Conservation (phyloP, 2,797 vertebrate species). For the Ptychobarbus kaznakovi region DNA sequence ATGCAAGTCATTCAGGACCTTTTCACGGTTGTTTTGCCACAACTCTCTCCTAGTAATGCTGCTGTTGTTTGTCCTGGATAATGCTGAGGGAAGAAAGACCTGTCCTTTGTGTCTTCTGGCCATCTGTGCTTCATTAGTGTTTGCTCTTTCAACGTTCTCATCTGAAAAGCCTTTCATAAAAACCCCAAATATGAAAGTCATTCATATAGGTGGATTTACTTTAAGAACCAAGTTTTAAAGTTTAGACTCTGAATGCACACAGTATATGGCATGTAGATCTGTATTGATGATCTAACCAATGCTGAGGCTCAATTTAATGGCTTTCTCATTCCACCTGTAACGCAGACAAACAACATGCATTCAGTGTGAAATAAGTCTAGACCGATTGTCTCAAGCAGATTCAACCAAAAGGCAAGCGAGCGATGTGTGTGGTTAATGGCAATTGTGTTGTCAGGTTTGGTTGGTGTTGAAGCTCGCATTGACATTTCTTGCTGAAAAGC, state of each 20-base stretch:
- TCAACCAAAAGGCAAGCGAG: neutral
- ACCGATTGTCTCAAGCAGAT: neutral
- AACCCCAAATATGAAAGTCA: neutral
- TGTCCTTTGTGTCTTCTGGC: slow-evolving; percentile 33
- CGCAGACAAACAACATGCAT: slow-evolving; percentile 7
- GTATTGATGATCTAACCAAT: neutral
- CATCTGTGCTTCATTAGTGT: slow-evolving; percentile 51
- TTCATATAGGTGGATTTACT: neutral
- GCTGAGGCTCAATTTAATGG: neutral
- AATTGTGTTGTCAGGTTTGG: slow-evolving; percentile 46
- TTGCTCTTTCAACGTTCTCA: slow-evolving; percentile 27
- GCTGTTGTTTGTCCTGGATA: slow-evolving; percentile 17
- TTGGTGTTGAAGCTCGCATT: slow-evolving; percentile 6
- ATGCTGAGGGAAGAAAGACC: slow-evolving; percentile 16
- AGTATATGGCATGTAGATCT: neutral
- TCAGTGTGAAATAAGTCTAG: neutral
- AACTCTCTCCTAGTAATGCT: neutral
- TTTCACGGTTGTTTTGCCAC: slow-evolving; percentile 4
- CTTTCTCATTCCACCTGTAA: neutral
- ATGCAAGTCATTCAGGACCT: neutral
- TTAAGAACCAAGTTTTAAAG: neutral
- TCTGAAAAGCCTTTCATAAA: slow-evolving; percentile 23
- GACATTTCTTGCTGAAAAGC: slow-evolving; percentile 11
- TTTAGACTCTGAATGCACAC: neutral
- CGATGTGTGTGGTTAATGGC: neutral